These are phyloP conservation scores for Kuschelorhynchus macadamiae DNA, from an alignment of 2,888 invertebrate genomes.

Conservation along the genomic window DNA sequence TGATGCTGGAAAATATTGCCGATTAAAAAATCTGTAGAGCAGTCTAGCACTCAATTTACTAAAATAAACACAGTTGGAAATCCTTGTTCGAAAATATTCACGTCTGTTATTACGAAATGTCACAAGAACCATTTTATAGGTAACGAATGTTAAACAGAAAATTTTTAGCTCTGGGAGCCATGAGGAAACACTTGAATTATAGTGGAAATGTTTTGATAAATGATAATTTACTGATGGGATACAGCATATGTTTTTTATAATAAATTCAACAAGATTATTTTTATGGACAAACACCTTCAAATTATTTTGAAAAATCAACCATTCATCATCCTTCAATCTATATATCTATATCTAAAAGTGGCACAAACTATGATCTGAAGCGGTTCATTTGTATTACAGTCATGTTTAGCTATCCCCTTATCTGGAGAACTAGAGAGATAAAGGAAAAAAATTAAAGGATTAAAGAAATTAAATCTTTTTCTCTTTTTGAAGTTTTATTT, in stretches of 20 bases:
- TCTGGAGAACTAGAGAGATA: no score
- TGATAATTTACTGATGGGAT: background rate
- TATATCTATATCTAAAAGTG: no score
- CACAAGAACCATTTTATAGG: conserved; percentile 9
- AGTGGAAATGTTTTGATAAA: conserved; percentile 3
- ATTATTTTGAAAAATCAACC: no score
- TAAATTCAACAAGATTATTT: no score
- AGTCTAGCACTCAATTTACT: conserved; percentile 26
- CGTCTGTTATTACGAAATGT: conserved; percentile 22
- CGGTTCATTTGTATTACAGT: no score
- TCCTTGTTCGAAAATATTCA: conserved; percentile 2
- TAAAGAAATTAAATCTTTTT: no score
- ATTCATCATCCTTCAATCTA: no score
- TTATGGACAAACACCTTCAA: no score
- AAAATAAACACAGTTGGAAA: conserved; percentile 26
- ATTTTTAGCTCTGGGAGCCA: background rate
- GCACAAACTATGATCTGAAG: no score
- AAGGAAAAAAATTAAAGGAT: no score
- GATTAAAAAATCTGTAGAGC: conserved; percentile 22
- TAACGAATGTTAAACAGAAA: conserved; percentile 14
- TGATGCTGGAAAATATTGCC: conserved; percentile 22
- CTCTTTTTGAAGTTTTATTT: no score
- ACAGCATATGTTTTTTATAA: background rate
- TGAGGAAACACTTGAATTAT: background rate
- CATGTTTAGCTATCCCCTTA: no score